Evolutionary conservation across 1,140 invertebrate species (phyloP).

Genomic region (Holcopasites calliopsidis): DNA sequence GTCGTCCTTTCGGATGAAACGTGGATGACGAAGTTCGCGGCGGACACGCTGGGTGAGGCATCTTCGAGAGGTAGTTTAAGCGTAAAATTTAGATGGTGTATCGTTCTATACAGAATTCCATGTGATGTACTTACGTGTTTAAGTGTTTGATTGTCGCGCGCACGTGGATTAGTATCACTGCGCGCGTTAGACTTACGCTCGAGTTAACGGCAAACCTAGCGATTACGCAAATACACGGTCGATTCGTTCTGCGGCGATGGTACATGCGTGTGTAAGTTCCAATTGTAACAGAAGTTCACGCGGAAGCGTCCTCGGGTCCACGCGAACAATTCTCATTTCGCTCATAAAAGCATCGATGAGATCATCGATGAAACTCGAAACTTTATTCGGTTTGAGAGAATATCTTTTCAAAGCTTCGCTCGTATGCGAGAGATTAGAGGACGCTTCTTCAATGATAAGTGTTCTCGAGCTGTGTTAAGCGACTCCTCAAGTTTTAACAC

Average conservation of each 20-base stretch:
- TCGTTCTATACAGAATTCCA: constrained; percentile 60
- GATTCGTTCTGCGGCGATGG: constrained; percentile 24
- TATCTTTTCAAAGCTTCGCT: no score
- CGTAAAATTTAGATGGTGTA: constrained; percentile 47
- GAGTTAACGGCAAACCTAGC: constrained; percentile 38
- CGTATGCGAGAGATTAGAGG: background rate
- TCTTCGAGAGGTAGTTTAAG: constrained; percentile 45
- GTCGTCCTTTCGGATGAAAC: background rate
- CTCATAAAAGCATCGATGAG: background rate
- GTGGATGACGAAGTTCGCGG: constrained; percentile 2
- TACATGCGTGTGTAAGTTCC: background rate
- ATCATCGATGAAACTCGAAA: background rate
- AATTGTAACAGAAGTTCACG: background rate
- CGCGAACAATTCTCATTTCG: background rate
- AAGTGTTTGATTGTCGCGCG: constrained; percentile 65
- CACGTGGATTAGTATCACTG: constrained; percentile 55
- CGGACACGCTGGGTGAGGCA: constrained; percentile 38
- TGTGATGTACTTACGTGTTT: constrained; percentile 70
- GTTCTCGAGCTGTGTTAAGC: background rate
- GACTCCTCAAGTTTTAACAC: background rate
- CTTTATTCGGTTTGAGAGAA: no score
- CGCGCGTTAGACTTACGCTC: constrained; percentile 45
- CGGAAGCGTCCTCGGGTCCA: constrained; percentile 1
- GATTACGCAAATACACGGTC: constrained; percentile 29
- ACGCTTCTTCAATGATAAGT: background rate